phyloP scores from a whole-genome alignment of 2,888 invertebrate genomes.

The Microctonus hyperodae region DNA sequence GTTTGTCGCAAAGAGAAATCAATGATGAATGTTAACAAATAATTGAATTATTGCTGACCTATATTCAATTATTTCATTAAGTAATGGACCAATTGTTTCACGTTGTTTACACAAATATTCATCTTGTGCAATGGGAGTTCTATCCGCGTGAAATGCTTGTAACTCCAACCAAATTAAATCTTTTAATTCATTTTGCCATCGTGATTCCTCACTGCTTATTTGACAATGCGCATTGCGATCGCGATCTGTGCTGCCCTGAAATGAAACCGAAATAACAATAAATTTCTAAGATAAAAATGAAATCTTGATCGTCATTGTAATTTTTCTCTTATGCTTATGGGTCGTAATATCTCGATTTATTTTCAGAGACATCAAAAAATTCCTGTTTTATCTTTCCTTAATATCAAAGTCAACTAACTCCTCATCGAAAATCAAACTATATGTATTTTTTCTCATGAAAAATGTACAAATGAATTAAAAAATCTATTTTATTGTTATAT shows the following conservation, averaged over 20 bases:
- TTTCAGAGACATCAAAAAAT: no score
- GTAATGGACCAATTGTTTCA: slow-evolving; percentile 73
- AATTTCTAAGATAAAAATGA: background rate
- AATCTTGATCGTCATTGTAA: no score
- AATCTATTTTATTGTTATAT: no score
- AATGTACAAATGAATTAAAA: no score
- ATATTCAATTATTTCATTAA: slow-evolving; percentile 80
- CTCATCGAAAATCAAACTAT: no score
- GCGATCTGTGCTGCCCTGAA: slow-evolving; percentile 71
- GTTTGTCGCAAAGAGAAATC: background rate
- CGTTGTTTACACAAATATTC: slow-evolving; percentile 77
- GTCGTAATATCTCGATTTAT: no score
- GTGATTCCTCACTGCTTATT: slow-evolving; percentile 84
- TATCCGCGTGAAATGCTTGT: slow-evolving; percentile 82
- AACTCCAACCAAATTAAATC: slow-evolving; percentile 92
- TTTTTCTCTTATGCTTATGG: no score
- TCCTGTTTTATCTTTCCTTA: no score
- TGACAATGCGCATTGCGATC: slow-evolving; percentile 67
- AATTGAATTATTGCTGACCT: slow-evolving; percentile 62
- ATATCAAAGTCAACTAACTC: no score
- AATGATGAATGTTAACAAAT: background rate
- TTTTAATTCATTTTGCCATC: slow-evolving; percentile 88
- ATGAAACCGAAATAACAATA: background rate
- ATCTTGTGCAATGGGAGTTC: slow-evolving; percentile 80
- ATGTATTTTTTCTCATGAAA: no score